Evolutionary conservation across 23 tunicate species (phyloP), one percentile per base, ranked within the genome.

Genomic region (Clavelina lepadiformis): DNA sequence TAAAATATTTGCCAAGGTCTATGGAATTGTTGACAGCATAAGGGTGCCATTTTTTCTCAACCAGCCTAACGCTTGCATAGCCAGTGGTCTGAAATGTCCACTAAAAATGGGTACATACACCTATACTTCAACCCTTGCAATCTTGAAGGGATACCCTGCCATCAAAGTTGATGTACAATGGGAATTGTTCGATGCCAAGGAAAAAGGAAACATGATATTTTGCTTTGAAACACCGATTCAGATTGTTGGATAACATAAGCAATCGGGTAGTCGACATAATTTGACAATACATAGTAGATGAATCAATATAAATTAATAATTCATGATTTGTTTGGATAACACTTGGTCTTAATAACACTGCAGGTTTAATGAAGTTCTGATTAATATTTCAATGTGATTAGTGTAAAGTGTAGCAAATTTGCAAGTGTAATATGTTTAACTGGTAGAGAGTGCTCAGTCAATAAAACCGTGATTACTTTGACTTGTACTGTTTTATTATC

Each of bases 121-220:
- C 25, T 76, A 76, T 29, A 36, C 5, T 5, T 38, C 82, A 15
- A 65, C 73, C 24, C 66, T 76, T 1, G 23, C 56, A 2, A 54
- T 76, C 3, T 18, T 54, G 1, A 38, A 27, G 2, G 30, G 6
- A 19, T 76, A 53, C 55, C 82, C 82, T 2, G 73, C 65, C n/a
- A 38, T 76, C 2, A 76, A 76, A 53, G 66, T 76, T 20, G 63
- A 65, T 56, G 82, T 76, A 22, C 34, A 76, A 46, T 76, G 82
- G 82, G 56, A 76, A 31, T 55, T 76, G 35, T 7, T 33, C 18
- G 82, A 76, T 44, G 33, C 59, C 3, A 47, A 64, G 38, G 23
- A 18, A 5, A 44, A 58, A 20, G 73, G 73, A 26, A 66, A 65
- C 1, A 67, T 45, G 7, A 18, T 76, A 5, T 67, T 76, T 29